Percentiles rank a stretch among this genome's conserved stretches.
Evolutionary conservation across 2,113 vertebrate species (phyloP).

Genomic region (Sapajus apella): DNA sequence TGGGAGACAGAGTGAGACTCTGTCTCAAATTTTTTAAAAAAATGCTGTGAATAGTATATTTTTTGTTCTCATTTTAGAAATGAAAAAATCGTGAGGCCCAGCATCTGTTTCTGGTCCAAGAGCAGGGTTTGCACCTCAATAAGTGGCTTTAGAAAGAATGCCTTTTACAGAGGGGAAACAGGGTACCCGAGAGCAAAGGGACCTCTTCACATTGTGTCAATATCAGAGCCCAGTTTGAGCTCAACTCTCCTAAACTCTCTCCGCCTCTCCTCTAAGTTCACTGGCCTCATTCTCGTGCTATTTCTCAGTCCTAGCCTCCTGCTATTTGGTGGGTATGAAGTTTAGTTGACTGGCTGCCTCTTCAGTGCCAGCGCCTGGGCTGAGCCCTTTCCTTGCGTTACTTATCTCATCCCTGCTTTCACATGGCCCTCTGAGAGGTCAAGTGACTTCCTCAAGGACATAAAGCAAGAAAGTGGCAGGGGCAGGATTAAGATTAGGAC

Average conservation of each 20-base stretch:
- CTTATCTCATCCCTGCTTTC: not conserved
- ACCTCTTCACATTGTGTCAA: accelerated
- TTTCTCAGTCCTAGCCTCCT: not conserved
- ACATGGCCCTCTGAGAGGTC: not conserved
- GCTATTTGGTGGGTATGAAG: accelerated
- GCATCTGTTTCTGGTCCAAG: not conserved
- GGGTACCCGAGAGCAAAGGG: not conserved
- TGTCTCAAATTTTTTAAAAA: no score
- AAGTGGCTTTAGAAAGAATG: not conserved
- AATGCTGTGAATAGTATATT: not conserved
- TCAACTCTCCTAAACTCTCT: no score
- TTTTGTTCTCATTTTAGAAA: not conserved
- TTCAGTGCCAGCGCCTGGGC: not conserved
- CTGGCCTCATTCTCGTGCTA: no score
- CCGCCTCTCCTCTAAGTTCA: no score
- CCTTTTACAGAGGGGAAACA: not conserved
- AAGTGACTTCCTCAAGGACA: not conserved
- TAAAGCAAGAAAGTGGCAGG: not conserved
- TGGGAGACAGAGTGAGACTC: no score
- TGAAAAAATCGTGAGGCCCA: not conserved
- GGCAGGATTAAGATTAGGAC: not conserved
- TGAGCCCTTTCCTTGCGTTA: not conserved
- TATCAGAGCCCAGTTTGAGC: not conserved
- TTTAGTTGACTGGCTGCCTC: not conserved
- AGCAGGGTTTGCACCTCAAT: not conserved